Percentiles rank a stretch among this genome's conserved stretches.
Conservation (phyloP, 1,140 invertebrate genomes). For the Heliconius nattereri region DNA sequence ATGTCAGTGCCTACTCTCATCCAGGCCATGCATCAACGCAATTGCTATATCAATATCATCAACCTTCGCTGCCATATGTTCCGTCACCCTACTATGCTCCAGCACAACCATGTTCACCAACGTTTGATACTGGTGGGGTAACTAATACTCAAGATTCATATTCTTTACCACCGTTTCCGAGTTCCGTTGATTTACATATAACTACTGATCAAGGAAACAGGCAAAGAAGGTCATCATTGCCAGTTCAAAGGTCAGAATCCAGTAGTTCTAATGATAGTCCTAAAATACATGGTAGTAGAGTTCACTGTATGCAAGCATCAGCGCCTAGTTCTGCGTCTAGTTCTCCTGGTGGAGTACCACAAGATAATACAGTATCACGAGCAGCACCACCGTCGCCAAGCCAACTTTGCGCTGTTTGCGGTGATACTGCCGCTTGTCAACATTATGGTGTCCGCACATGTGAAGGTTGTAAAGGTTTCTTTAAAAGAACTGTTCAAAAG, state of each 20-base stretch:
- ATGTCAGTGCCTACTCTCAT: conserved; percentile 83
- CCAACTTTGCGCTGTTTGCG: conserved; percentile 98
- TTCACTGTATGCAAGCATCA: conserved; percentile 82
- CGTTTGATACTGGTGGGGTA: conserved; percentile 78
- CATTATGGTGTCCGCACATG: conserved; percentile 99
- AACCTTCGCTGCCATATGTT: conserved; percentile 80
- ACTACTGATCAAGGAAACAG: conserved; percentile 82
- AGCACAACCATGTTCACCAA: conserved; percentile 80
- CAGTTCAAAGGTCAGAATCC: conserved; percentile 88
- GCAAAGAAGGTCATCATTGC: conserved; percentile 86
- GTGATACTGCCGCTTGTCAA: conserved; percentile 98
- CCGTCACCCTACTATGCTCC: conserved; percentile 81
- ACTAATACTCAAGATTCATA: conserved; percentile 82
- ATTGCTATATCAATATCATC: conserved; percentile 84
- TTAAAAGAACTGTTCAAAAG: conserved; percentile 98
- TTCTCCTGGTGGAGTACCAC: conserved; percentile 82
- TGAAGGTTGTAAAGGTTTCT: conserved; percentile 98
- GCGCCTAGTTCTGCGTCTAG: conserved; percentile 86
- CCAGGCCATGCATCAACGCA: conserved; percentile 76
- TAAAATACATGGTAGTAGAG: conserved; percentile 81
- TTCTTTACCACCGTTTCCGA: conserved; percentile 84
- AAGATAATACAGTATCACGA: conserved; percentile 80
- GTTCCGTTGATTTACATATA: conserved; percentile 82
- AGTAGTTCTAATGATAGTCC: conserved; percentile 86
- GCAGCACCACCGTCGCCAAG: conserved; percentile 87